phyloP scores from a whole-genome alignment of 2,113 vertebrate species.

The Gopherus flavomarginatus region DNA sequence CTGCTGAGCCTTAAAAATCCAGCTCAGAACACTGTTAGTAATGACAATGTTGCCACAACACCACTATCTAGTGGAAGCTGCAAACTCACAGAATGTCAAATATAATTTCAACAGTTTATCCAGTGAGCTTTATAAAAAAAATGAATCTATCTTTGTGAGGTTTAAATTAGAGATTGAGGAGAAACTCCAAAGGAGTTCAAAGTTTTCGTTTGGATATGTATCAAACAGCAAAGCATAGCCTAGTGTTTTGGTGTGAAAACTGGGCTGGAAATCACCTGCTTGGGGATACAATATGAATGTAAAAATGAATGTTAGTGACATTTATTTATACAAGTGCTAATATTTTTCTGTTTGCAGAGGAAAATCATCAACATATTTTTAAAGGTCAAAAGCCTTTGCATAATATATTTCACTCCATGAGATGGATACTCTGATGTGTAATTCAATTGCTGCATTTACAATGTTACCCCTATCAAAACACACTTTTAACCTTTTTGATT shows the following conservation, averaged over 20 bases:
- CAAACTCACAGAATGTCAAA: neutral
- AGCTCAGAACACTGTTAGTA: neutral
- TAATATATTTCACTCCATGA: slow-evolving; percentile 45
- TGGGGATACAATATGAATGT: slow-evolving; percentile 18
- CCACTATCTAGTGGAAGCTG: neutral
- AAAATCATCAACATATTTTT: slow-evolving; percentile 59
- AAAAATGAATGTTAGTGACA: slow-evolving; percentile 58
- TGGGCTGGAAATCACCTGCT: neutral
- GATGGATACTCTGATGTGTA: slow-evolving; percentile 26
- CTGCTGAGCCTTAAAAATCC: neutral
- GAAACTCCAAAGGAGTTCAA: neutral
- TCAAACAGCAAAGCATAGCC: neutral
- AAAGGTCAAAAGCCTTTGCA: slow-evolving; percentile 69
- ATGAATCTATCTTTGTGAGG: neutral
- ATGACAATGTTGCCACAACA: neutral
- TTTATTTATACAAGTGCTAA: slow-evolving; percentile 61
- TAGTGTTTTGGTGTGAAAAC: neutral
- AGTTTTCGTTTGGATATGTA: neutral
- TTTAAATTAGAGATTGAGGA: neutral
- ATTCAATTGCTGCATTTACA: slow-evolving; percentile 32
- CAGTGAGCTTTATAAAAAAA: neutral
- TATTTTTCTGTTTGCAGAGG: slow-evolving; percentile 62
- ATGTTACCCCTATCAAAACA: neutral
- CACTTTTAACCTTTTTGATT: slow-evolving; percentile 19
- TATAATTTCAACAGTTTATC: neutral